A percentile compares a stretch with the other conserved stretches of the same genome.
phyloP scores from a whole-genome alignment of 1,140 invertebrate genomes.

The Armadillidium nasatum region DNA sequence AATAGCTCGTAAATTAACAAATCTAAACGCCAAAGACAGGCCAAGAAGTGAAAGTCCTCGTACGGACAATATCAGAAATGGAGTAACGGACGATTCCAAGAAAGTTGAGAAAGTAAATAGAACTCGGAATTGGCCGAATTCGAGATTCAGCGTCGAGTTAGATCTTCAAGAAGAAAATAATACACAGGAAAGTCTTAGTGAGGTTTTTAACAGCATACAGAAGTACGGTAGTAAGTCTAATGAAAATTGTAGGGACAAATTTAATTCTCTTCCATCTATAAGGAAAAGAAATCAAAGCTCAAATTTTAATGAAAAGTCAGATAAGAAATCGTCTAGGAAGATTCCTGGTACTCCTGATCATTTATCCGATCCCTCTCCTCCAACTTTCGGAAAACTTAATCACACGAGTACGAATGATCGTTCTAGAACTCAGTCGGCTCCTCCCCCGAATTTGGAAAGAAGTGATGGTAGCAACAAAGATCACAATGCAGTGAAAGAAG shows the following conservation, averaged over 20 bases:
- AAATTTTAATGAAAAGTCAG: constrained; percentile 28
- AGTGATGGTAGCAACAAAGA: constrained; percentile 32
- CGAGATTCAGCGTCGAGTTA: constrained; percentile 36
- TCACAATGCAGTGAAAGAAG: constrained; percentile 23
- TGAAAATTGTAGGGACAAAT: too few species aligned
- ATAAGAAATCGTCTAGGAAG: constrained; percentile 44
- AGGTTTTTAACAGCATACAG: constrained; percentile 43
- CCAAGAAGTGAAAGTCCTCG: constrained; percentile 44
- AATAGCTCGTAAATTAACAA: constrained; percentile 25
- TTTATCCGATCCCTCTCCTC: constrained; percentile 41
- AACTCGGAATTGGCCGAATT: constrained; percentile 22
- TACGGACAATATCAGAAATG: constrained; percentile 23
- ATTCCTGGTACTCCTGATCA: constrained; percentile 36
- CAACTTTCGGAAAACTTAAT: constrained; percentile 33
- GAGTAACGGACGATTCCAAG: not conserved
- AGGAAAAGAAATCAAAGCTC: constrained; percentile 31
- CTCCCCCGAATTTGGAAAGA: constrained; percentile 38
- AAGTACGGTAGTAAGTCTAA: too few species aligned
- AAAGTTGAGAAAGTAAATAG: constrained; percentile 24
- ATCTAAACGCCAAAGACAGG: constrained; percentile 33
- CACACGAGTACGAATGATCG: constrained; percentile 35
- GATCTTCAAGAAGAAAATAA: constrained; percentile 58
- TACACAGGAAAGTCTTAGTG: constrained; percentile 66
- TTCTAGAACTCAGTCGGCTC: constrained; percentile 41
- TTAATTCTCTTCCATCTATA: constrained; percentile 44